phyloP scores from a whole-genome alignment of 2,888 invertebrate genomes.

The Pandemis heparana region DNA sequence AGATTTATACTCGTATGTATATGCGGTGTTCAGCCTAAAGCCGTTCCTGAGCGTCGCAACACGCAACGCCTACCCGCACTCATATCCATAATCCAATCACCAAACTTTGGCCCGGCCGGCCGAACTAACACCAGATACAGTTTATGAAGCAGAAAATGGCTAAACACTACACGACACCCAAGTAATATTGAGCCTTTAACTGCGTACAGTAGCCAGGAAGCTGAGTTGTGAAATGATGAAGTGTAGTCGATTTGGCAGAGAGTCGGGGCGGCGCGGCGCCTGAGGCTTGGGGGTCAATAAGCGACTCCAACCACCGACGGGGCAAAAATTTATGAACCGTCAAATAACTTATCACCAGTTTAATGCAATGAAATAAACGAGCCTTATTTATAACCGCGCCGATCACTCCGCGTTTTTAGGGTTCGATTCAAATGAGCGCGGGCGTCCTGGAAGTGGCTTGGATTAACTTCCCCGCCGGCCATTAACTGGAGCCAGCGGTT shows the following conservation, averaged over 20 bases:
- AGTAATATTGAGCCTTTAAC: conserved; percentile 68
- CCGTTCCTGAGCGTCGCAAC: neutral
- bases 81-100: conserved; percentile 35
- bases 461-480: conserved; percentile 35
- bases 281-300: conserved; percentile 62
- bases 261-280: conserved; percentile 71
- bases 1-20: neutral
- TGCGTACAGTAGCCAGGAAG: conserved; percentile 74
- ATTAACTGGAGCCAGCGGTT: conserved; percentile 27
- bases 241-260: conserved; percentile 76
- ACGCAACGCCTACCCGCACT: neutral
- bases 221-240: conserved; percentile 70
- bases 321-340: conserved; percentile 81
- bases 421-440: conserved; percentile 39
- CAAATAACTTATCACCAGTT: conserved; percentile 84
- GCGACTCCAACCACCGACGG: conserved; percentile 64
- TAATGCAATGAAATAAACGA: conserved; percentile 83
- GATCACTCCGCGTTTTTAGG: conserved; percentile 63
- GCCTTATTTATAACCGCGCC: conserved; percentile 79
- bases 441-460: conserved; percentile 29
- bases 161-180: conserved; percentile 64
- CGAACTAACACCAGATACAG: conserved; percentile 48
- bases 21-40: neutral
- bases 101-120: conserved; percentile 33
- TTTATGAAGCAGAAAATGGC: conserved; percentile 77